These are phyloP conservation scores for Luscinia luscinia DNA, from an alignment of 2,797 vertebrate species.

Conservation along the genomic window DNA sequence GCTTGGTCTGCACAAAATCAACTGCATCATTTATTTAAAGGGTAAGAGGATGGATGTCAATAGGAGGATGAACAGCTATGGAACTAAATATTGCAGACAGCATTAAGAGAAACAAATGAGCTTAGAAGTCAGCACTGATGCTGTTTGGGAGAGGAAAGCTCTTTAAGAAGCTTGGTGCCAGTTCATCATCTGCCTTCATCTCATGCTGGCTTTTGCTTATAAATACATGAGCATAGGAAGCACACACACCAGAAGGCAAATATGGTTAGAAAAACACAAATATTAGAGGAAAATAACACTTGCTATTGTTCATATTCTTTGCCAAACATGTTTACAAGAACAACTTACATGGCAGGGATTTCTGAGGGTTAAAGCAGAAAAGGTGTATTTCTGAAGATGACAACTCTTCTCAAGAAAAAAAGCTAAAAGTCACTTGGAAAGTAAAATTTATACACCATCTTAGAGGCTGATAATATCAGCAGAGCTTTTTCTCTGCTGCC, in stretches of 20 bases:
- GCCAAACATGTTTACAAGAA: neutral
- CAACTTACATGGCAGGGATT: neutral
- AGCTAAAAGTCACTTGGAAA: neutral
- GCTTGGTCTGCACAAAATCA: conserved; percentile 9
- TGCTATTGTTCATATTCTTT: neutral
- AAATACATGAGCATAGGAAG: neutral
- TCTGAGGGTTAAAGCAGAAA: neutral
- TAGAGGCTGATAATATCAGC: neutral
- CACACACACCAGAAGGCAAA: neutral
- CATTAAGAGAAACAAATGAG: neutral
- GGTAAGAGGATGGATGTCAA: conserved; percentile 9
- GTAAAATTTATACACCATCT: neutral
- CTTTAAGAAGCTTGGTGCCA: neutral
- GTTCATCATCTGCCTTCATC: neutral
- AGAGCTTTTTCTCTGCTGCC: neutral
- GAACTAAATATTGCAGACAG: neutral
- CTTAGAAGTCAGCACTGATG: neutral
- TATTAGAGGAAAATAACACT: neutral
- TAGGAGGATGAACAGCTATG: neutral
- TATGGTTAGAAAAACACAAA: neutral
- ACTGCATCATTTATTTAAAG: conserved; percentile 38
- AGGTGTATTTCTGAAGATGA: neutral
- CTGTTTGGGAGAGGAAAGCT: neutral
- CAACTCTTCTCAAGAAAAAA: neutral
- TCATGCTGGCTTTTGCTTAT: neutral